Evolutionary conservation across 2,797 vertebrate genomes (phyloP), one percentile per base, ranked within the genome.

Genomic region (Characodon lateralis): DNA sequence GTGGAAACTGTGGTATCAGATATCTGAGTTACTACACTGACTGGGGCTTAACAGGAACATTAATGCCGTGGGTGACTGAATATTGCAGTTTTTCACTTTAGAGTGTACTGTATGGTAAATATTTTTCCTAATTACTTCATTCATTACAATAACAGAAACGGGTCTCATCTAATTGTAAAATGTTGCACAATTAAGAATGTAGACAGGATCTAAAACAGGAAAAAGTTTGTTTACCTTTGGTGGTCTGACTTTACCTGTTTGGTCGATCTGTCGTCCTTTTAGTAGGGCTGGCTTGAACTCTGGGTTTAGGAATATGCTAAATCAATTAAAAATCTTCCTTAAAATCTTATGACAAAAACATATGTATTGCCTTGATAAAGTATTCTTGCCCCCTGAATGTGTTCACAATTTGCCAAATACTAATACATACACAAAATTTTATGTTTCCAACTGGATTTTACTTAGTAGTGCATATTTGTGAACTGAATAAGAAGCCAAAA

Each of bases 41-140:
- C 12, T 71, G n/a, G 3, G 55, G 31, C 46, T 79, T 22, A 48
- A 77, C 63, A 73, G 48, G 12, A 72, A 46, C 14, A 14, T 26
- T 46, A 70, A 14, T 28, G n/a, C 66, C 48, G 41, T 12, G 31
- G 59, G 51, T 74, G 71, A 39, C 85, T 5, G 41, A 72, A 28
- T 73, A 5, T 53, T 56, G 22, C 12, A 5, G 9, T 14, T 24
- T 51, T 28, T 20, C 7, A 2, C 8, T 5, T 71, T 31, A 26
- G 2, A 28, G n/a, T 71, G 48, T 20, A 13, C n/a, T 53, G 9
- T 13, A 41, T 22, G 41, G 5, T 72, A 24, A 35, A 22, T 16
- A 18, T 1, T 26, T 48, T 70, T 46, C 16, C 66, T 46, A 70
- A 18, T 46, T 18, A 41, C 20, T 41, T 2, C 1, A 24, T 66